phyloP scores from a whole-genome alignment of 2,888 invertebrate genomes.

The Rhimphoctona megacephalus region DNA sequence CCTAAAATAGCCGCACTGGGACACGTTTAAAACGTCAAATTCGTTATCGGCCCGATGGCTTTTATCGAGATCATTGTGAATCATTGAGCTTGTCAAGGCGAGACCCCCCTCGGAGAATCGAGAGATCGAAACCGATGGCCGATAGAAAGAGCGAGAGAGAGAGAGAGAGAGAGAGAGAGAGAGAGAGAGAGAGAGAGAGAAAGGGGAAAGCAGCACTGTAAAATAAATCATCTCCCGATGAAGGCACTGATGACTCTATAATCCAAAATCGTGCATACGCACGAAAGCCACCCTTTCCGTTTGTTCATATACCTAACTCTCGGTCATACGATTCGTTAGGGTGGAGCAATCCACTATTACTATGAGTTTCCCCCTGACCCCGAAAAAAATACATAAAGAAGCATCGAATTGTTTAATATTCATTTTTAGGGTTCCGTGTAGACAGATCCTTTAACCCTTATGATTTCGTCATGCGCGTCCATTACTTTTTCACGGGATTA shows the following conservation, averaged over 20 bases:
- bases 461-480: too few species aligned
- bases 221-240: conserved; percentile 76
- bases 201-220: conserved; percentile 58
- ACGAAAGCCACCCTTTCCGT: conserved; percentile 74
- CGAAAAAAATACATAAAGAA: neutral
- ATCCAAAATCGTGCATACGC: conserved; percentile 71
- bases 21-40: conserved; percentile 74
- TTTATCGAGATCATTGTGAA: conserved; percentile 83
- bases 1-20: neutral
- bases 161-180: neutral
- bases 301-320: conserved; percentile 51
- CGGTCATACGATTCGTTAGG: conserved; percentile 30
- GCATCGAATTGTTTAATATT: neutral
- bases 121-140: conserved; percentile 24
- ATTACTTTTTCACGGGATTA: too few species aligned
- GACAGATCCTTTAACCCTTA: too few species aligned
- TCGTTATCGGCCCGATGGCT: conserved; percentile 76
- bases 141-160: neutral
- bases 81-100: conserved; percentile 74
- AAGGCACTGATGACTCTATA: conserved; percentile 81
- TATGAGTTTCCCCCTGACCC: neutral
- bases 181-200: too few species aligned
- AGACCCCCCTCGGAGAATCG: conserved; percentile 35
- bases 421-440: neutral
- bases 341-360: neutral